Evolutionary conservation across 1,140 invertebrate species (phyloP).

Genomic region (Anthonomus grandis): DNA sequence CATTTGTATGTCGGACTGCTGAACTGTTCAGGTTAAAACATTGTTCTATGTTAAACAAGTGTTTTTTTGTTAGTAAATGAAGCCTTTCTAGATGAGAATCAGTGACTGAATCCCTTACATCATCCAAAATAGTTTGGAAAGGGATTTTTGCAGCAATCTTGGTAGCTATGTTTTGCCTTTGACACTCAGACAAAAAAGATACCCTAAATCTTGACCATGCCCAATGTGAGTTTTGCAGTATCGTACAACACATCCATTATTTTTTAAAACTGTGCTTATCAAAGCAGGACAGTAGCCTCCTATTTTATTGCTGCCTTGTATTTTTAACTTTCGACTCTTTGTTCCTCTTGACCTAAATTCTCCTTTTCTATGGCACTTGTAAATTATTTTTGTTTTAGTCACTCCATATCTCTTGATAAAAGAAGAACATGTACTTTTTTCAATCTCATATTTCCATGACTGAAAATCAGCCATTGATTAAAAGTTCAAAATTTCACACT

Average conservation of each 20-base stretch:
- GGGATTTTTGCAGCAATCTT: constrained; percentile 5
- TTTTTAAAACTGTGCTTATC: constrained; percentile 7
- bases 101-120: neutral
- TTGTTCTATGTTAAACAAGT: constrained; percentile 4
- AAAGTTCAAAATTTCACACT: too few relatives aligned
- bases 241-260: constrained; percentile 6
- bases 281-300: constrained; percentile 20
- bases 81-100: constrained; percentile 1
- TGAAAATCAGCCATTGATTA: too few relatives aligned
- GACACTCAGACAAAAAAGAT: neutral
- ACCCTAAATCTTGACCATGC: constrained; percentile 9
- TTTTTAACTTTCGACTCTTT: too few relatives aligned
- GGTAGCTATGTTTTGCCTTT: neutral
- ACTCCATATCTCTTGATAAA: too few relatives aligned
- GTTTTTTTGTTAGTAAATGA: constrained; percentile 9
- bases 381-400: too few relatives aligned
- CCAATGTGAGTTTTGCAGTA: constrained; percentile 20
- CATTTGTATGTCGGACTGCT: constrained; percentile 15
- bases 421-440: too few relatives aligned
- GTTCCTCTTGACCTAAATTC: too few relatives aligned
- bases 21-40: constrained; percentile 3
- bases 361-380: too few relatives aligned
- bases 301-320: constrained; percentile 24
- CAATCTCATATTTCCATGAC: too few relatives aligned
- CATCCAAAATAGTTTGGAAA: constrained; percentile 6